Percentiles rank a stretch among this genome's conserved stretches.
phyloP scores from a whole-genome alignment of 2,113 vertebrate species.

The Spheniscus mendiculus region DNA sequence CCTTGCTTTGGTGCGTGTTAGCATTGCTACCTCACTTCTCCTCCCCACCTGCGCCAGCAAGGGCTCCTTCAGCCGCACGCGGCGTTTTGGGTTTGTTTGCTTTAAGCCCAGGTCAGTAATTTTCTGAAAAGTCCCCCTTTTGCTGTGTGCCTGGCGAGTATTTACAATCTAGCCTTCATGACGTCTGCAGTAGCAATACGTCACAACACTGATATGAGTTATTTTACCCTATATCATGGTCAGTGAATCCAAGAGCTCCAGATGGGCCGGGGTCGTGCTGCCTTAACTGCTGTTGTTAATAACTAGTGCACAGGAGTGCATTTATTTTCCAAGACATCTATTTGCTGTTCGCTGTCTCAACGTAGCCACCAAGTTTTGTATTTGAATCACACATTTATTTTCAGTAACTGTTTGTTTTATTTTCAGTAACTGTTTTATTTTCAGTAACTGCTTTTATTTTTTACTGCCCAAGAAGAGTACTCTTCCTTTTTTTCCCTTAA shows the following conservation, averaged over 20 bases:
- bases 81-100: not conserved
- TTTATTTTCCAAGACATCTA: rapidly evolving
- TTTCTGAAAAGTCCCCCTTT: not conserved
- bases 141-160: rapidly evolving
- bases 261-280: rapidly evolving
- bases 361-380: not conserved
- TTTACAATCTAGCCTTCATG: rapidly evolving
- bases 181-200: rapidly evolving
- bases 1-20: too few species aligned
- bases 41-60: not conserved
- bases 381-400: not conserved
- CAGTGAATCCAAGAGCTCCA: not conserved
- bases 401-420: not conserved
- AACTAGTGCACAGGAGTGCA: not conserved
- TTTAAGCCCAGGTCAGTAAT: not conserved
- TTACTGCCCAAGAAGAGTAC: not conserved
- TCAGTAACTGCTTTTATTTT: not conserved
- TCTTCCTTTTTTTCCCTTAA: not conserved
- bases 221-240: rapidly evolving
- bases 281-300: not conserved
- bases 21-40: rapidly evolving
- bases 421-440: not conserved
- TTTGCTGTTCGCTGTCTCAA: not conserved
- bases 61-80: not conserved
- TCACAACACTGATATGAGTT: rapidly evolving